Conservation (phyloP, 1,140 invertebrate species). For the Atta texana region DNA sequence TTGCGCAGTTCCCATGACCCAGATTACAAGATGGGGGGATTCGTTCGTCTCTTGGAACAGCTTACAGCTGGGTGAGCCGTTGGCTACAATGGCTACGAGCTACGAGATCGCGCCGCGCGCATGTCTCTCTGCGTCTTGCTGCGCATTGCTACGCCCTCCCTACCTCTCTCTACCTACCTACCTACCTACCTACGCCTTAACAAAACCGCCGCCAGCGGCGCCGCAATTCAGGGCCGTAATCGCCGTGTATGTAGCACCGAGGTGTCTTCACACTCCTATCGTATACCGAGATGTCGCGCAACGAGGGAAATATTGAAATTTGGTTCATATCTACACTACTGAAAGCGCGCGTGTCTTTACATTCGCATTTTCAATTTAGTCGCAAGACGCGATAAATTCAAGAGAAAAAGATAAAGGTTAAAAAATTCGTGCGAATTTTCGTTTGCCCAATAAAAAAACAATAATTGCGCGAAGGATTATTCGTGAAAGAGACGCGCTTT, state of each 20-base stretch:
- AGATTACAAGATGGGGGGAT: slow-evolving; percentile 84
- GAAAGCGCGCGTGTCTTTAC: not conserved
- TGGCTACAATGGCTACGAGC: not conserved
- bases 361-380: not conserved
- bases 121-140: no score
- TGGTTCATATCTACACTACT: no score
- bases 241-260: not conserved
- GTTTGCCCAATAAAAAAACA: no score
- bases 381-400: not conserved
- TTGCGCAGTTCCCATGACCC: slow-evolving; percentile 86
- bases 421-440: no score
- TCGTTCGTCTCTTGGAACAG: slow-evolving; percentile 85
- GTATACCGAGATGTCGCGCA: no score
- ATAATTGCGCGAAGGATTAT: no score
- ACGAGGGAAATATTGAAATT: no score
- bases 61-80: slow-evolving; percentile 83
- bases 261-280: no score
- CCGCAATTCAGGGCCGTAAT: not conserved
- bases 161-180: no score
- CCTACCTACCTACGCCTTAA: not conserved
- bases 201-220: not conserved
- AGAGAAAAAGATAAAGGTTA: no score
- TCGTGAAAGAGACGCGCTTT: no score
- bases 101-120: slow-evolving; percentile 76
- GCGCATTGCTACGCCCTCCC: not conserved